Evolutionary conservation across 1,140 invertebrate genomes (phyloP).

Genomic region (Drosophila ficusphila): DNA sequence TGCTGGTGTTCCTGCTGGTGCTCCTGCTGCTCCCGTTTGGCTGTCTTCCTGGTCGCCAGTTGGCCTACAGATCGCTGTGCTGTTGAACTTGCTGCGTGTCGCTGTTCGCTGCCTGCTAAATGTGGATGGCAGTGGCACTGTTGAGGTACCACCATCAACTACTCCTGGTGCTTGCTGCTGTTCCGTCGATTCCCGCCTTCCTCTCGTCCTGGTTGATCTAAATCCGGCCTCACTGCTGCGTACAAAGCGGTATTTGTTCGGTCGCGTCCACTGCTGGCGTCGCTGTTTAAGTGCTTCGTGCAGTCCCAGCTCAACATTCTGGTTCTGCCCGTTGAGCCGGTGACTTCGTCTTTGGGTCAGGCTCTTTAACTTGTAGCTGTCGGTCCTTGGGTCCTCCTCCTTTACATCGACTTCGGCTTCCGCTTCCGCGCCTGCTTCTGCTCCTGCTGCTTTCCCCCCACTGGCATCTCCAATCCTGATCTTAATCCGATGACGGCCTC

Average conservation of each 20-base stretch:
- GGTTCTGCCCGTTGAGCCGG: neutral
- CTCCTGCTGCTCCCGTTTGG: neutral
- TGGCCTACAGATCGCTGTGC: neutral
- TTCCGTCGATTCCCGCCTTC: neutral
- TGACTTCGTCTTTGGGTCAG: neutral
- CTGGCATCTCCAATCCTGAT: neutral
- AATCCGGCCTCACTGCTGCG: neutral
- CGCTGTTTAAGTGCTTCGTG: neutral
- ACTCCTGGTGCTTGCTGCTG: neutral
- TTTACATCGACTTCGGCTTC: too few species aligned
- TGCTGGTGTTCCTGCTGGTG: neutral
- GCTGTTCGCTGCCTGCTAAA: neutral
- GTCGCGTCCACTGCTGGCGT: constrained; percentile 1
- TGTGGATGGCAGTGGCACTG: neutral
- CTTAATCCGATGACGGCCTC: constrained; percentile 8
- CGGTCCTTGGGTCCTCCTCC: too few species aligned
- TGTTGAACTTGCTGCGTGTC: neutral
- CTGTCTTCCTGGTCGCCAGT: neutral
- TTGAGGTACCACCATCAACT: neutral
- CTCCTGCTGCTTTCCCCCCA: neutral
- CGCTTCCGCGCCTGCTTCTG: neutral
- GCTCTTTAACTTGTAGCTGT: neutral
- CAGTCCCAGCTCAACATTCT: constrained; percentile 22
- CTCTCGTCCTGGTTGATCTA: neutral
- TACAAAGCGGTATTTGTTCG: constrained; percentile 50